Conservation (phyloP, 2,797 vertebrate genomes). For the Spinus pinus region DNA sequence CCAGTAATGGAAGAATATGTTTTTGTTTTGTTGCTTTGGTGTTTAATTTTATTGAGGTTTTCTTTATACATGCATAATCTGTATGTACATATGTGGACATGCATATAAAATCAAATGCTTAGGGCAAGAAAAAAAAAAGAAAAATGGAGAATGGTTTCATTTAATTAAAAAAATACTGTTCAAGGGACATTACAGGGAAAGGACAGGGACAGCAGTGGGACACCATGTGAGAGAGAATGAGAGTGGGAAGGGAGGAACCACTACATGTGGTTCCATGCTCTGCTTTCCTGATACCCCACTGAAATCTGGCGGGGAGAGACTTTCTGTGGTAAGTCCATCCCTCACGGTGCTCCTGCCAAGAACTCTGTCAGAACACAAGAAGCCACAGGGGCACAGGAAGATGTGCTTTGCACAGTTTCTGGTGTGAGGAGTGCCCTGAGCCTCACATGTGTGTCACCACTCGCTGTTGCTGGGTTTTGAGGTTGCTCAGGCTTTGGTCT, state of each 20-base stretch:
- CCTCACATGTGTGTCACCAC: neutral
- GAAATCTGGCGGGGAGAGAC: neutral
- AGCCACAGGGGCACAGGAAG: neutral
- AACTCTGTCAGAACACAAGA: neutral
- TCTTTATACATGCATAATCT: slow-evolving; percentile 46
- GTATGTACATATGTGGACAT: slow-evolving; percentile 52
- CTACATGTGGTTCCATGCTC: neutral
- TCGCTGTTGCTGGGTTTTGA: neutral
- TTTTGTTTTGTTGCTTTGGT: slow-evolving; percentile 66
- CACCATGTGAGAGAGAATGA: neutral
- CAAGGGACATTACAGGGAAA: neutral
- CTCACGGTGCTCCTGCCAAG: neutral
- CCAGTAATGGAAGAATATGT: slow-evolving; percentile 60
- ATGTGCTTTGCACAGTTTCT: neutral
- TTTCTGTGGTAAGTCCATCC: neutral
- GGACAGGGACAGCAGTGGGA: neutral
- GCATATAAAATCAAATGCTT: slow-evolving; percentile 57
- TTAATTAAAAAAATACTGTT: neutral
- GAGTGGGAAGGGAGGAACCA: neutral
- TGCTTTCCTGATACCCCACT: neutral
- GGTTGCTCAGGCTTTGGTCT: neutral
- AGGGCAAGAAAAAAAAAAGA: neutral
- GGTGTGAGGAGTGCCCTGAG: neutral
- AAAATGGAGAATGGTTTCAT: slow-evolving; percentile 21
- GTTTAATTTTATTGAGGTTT: slow-evolving; percentile 69